Evolutionary conservation across 2,113 vertebrate genomes (phyloP), one percentile per base, ranked within the genome.

Genomic region (Calcarius ornatus): DNA sequence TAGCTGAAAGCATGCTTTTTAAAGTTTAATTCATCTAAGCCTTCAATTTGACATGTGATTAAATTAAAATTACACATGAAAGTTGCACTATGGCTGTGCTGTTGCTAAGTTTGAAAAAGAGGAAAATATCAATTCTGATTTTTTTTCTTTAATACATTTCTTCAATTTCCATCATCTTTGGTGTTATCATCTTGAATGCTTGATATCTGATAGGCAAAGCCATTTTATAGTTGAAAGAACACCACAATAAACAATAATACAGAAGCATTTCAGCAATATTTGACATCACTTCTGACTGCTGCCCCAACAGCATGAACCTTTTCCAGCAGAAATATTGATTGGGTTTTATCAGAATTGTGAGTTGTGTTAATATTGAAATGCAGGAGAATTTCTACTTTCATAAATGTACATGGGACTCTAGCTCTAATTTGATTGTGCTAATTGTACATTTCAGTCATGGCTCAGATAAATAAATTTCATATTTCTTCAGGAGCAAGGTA

Each of bases 21-120:
- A 97, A 97, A 97, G 51, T 94, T 96, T 93, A 97, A 92, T 96
- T 77, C 71, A 83, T 90, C 65, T 91, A 86, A 95, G 95, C 79
- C 95, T 60, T 87, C 87, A 91, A 38, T 76, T 53, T 97, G 95
- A 82, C 77, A 90, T 94, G 63, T 93, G 92, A 97, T 92, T 95
- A 96, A 94, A 95, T 96, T 81, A 92, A 94, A 96, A 95, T 94
- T 92, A 79, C 63, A 90, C 83, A 59, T 65, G 65, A 76, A 94
- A 80, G 86, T 64, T 92, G 51, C 76, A 85, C 93, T 88, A 57
- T 43, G 81, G 70, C 15, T 86, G 65, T 33, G 61, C 50, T 93
- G 76, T 19, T 89, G 50, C 38, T 73, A 61, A 87, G 82, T 50
- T 6, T 86, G 80, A 90, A 45, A 86, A 93, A 81, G 12, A 78